Conservation (phyloP, 1,140 invertebrate genomes). For the Drosophila melanogaster region DNA sequence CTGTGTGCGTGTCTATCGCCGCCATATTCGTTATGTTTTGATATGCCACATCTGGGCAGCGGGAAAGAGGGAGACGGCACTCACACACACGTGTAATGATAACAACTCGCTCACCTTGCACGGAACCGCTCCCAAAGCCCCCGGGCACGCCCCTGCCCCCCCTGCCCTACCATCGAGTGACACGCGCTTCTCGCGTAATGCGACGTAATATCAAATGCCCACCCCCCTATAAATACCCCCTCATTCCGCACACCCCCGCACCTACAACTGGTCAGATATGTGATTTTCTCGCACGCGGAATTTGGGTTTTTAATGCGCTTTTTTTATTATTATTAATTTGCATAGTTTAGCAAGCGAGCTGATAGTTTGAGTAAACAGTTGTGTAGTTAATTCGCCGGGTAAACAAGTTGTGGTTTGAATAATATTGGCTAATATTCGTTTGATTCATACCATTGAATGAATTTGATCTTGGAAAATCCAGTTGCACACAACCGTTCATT, state of each 20-base stretch:
- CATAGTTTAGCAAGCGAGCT: conserved; percentile 39
- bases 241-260: not conserved
- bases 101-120: conserved; percentile 79
- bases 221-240: conserved; percentile 2
- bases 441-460: too few species aligned
- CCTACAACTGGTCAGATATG: conserved; percentile 18
- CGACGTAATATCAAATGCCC: conserved; percentile 64
- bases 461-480: not conserved
- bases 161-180: conserved; percentile 22
- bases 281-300: conserved; percentile 46
- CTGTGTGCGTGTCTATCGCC: conserved; percentile 54
- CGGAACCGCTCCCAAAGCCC: conserved; percentile 35
- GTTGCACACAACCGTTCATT: conserved; percentile 10
- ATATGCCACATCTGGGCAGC: conserved; percentile 43
- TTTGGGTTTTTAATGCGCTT: conserved; percentile 62
- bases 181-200: conserved; percentile 75
- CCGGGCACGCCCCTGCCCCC: not conserved
- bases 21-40: conserved; percentile 74
- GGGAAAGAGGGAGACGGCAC: conserved; percentile 3
- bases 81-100: conserved; percentile 65
- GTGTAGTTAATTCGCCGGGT: conserved; percentile 47
- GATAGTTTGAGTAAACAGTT: conserved; percentile 60
- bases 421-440: conserved; percentile 39
- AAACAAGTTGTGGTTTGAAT: conserved; percentile 53
- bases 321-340: conserved; percentile 68